Base-by-base conservation (phyloP, 2,113 vertebrate species). In the Gasterosteus aculeatus region DNA sequence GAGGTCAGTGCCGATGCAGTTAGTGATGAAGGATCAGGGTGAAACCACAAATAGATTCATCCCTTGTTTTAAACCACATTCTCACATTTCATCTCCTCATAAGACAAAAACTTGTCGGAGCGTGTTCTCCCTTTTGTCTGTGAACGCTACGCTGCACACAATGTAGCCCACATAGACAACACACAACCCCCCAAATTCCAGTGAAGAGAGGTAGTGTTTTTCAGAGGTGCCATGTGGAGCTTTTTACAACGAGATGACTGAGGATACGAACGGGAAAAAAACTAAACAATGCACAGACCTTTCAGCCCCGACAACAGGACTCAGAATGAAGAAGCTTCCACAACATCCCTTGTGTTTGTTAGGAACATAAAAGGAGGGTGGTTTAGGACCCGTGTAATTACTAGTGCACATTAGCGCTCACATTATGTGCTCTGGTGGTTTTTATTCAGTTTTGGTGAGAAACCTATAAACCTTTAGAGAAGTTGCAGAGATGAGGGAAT, bases 121-220 rank as follows among this genome's bases (percentile, higher is more conserved):
- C 92, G 12, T 81, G 92, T 82, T 75, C 42, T 54, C 49, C 35
- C 73, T 77, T 87, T 92, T 87, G 84, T 87, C 59, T 83, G 65
- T 51, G n/a, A 80, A 70, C 5, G 29, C 80, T 60, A 35, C 18
- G n/a, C 39, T 18, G 67, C 74, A 83, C 83, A 79, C 67, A 74
- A 63, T 10, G 72, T 4, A 47, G 72, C 72, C 72, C 65, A 35
- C 69, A 82, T 31, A 61, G 63, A 66, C 76, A 87, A 73, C 65
- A 80, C 26, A 60, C 80, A 67, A 38, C 35, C 35, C 35, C 75
- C 78, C 18, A 42, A 75, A 92, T 90, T 90, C 86, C 90, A 86
- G 31, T 56, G 11, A 1, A 16, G 57, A 80, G 75, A 82, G 72
- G 84, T 85, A 53, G 61, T 78, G 82, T 81, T 77, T 83, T 67